Percentiles rank a stretch among this genome's conserved stretches.
Conservation (phyloP, 2,888 invertebrate species). For the Agriotes lineatus region DNA sequence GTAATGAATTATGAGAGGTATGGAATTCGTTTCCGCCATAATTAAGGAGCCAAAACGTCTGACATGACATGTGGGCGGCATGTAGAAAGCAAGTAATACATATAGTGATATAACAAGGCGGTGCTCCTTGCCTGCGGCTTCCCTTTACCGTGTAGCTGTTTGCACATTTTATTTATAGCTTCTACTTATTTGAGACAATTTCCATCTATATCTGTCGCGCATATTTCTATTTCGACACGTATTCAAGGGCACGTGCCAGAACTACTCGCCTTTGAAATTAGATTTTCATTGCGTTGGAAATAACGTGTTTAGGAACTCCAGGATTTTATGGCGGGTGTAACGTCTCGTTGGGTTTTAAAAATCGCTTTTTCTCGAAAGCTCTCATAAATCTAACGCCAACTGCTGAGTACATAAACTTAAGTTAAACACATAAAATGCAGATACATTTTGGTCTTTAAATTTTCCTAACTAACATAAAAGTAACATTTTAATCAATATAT, state of each 20-base stretch:
- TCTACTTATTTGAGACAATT: constrained; percentile 21
- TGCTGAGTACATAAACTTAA: too few relatives aligned
- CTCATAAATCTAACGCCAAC: too few relatives aligned
- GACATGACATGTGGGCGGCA: neutral
- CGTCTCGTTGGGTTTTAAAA: too few relatives aligned
- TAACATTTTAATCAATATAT: too few relatives aligned
- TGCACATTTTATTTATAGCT: constrained; percentile 21
- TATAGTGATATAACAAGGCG: neutral
- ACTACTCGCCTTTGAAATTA: constrained; percentile 23
- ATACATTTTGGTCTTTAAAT: too few relatives aligned
- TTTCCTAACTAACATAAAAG: too few relatives aligned
- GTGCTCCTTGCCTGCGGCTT: neutral
- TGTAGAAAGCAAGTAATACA: neutral
- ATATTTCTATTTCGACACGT: constrained; percentile 27
- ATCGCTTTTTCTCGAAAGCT: too few relatives aligned
- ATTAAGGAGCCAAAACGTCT: constrained; percentile 5
- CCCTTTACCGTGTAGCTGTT: constrained; percentile 15
- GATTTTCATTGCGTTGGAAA: neutral
- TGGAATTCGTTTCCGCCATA: neutral
- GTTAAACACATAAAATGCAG: too few relatives aligned
- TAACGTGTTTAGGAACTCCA: too few relatives aligned
- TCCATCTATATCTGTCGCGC: neutral
- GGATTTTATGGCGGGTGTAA: too few relatives aligned
- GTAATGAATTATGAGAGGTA: neutral
- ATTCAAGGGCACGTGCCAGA: constrained; percentile 27